Evolutionary conservation across 2,797 vertebrate genomes (phyloP).

Genomic region (Diplodus puntazzo): DNA sequence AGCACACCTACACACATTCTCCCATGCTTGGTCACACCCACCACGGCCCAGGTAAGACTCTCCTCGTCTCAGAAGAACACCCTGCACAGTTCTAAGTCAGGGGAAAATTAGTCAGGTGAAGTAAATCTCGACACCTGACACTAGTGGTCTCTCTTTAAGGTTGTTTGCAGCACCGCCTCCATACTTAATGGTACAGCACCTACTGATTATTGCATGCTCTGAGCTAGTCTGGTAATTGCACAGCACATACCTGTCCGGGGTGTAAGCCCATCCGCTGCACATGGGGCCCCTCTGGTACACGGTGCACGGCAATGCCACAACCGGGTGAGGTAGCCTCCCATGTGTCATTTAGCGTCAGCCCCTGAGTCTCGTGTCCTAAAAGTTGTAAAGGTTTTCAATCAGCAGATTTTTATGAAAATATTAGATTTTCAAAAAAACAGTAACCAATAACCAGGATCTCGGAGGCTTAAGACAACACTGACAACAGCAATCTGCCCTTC

Average conservation of each 20-base stretch:
- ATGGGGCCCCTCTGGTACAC: constrained; percentile 60
- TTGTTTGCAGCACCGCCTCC: constrained; percentile 64
- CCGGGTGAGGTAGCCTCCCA: constrained; percentile 41
- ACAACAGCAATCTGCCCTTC: background rate
- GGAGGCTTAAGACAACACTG: background rate
- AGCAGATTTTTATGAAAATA: background rate
- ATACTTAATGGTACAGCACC: constrained; percentile 73
- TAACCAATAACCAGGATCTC: background rate
- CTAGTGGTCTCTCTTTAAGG: constrained; percentile 70
- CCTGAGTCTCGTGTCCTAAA: constrained; percentile 12
- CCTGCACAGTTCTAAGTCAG: constrained; percentile 10
- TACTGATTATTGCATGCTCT: constrained; percentile 80
- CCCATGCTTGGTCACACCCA: constrained; percentile 79
- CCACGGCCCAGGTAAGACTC: constrained; percentile 39
- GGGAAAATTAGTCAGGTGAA: constrained; percentile 62
- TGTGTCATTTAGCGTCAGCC: constrained; percentile 52
- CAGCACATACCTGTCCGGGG: constrained; percentile 83
- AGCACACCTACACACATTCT: constrained; percentile 82
- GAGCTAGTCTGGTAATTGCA: constrained; percentile 78
- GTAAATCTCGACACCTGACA: constrained; percentile 74
- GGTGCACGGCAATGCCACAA: constrained; percentile 35
- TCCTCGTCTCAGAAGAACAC: constrained; percentile 30
- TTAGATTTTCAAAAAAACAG: background rate
- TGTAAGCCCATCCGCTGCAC: constrained; percentile 76
- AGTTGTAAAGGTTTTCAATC: constrained; percentile 6